Evolutionary conservation across 2,797 vertebrate genomes (phyloP).

Genomic region (Pangasius sanitwongsei): DNA sequence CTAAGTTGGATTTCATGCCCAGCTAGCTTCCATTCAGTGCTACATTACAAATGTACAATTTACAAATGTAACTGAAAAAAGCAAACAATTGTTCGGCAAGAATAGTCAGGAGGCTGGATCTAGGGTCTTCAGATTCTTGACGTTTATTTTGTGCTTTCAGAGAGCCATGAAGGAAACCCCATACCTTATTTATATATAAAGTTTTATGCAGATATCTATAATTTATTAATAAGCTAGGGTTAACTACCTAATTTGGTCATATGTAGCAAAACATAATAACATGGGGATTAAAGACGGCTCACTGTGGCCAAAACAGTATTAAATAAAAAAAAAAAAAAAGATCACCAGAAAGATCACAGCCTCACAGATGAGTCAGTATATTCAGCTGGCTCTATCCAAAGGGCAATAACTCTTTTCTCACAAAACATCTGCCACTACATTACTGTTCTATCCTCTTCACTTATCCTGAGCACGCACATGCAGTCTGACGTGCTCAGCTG

Average conservation of each 20-base stretch:
- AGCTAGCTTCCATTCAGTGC: background rate
- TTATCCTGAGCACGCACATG: conserved; percentile 20
- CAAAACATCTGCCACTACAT: conserved; percentile 49
- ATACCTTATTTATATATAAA: background rate
- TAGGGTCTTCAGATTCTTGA: background rate
- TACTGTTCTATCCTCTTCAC: conserved; percentile 14
- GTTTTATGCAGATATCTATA: background rate
- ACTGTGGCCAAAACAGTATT: background rate
- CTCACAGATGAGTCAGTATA: conserved; percentile 16
- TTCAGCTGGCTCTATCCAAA: conserved; percentile 9
- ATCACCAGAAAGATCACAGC: background rate
- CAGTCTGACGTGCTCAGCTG: conserved; percentile 32
- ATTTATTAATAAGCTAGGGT: background rate
- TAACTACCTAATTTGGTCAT: background rate
- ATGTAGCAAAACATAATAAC: background rate
- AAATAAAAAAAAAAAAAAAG: background rate
- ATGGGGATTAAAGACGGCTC: background rate
- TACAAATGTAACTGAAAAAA: background rate
- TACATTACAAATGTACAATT: too few species aligned
- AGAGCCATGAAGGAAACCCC: too few species aligned
- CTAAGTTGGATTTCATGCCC: background rate
- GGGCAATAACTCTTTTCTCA: conserved; percentile 26
- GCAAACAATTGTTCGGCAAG: background rate
- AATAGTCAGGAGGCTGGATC: background rate
- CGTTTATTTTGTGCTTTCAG: background rate